Conservation (phyloP, 2,888 invertebrate species). For the Trimorus sp. region DNA sequence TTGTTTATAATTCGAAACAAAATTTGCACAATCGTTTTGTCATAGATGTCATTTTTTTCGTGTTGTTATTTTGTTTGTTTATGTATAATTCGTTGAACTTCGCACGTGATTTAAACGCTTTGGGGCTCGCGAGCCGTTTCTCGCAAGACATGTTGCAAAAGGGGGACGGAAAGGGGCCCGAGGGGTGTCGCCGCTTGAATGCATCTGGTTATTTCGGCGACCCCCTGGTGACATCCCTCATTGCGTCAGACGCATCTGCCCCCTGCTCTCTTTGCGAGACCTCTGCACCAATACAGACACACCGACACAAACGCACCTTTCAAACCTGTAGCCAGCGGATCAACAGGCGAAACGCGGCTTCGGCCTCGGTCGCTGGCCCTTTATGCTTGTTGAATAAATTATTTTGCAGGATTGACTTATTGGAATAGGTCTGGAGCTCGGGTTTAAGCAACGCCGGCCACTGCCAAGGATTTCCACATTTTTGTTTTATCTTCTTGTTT, state of each 20-base stretch:
- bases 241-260: slow-evolving; percentile 73
- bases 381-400: too few relatives aligned
- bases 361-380: too few relatives aligned
- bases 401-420: too few relatives aligned
- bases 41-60: too few relatives aligned
- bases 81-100: slow-evolving; percentile 31
- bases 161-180: slow-evolving; percentile 60
- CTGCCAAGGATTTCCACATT: too few relatives aligned
- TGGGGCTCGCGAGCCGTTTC: slow-evolving; percentile 34
- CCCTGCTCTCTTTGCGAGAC: slow-evolving; percentile 63
- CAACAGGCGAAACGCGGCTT: slow-evolving; percentile 1
- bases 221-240: slow-evolving; percentile 71
- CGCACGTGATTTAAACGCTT: slow-evolving; percentile 40
- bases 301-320: slow-evolving; percentile 26
- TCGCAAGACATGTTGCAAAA: slow-evolving; percentile 30
- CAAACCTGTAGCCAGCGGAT: slow-evolving; percentile 41
- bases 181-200: slow-evolving; percentile 66
- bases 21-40: too few relatives aligned
- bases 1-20: too few relatives aligned
- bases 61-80: too few relatives aligned
- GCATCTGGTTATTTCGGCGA: slow-evolving; percentile 75
- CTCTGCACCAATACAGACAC: slow-evolving; percentile 43
- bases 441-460: too few relatives aligned
- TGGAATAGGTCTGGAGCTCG: too few relatives aligned
- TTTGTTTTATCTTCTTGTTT: too few relatives aligned